Evolutionary conservation across 2,888 invertebrate genomes (phyloP), one percentile per base, ranked within the genome.

Genomic region (Nemapogon koenigi): DNA sequence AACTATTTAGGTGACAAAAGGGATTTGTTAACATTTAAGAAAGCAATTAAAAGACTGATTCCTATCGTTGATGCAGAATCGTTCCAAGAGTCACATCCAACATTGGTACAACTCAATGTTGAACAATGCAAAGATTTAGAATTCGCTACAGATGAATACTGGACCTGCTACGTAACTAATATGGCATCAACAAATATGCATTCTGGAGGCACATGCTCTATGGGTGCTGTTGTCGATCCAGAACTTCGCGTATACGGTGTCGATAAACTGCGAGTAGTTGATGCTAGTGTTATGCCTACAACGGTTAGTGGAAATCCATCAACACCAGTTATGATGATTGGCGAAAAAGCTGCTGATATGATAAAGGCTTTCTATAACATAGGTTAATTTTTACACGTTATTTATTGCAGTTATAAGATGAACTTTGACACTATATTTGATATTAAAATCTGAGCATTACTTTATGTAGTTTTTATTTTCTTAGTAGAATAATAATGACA

Each of bases 321-420:
- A 3, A 11, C 11, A 1, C 11, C 25, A 1, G 22, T 17, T 2
- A 19, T 42, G 0, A 42, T 42, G 42, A 8, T 42, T 2, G 38
- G 38, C 2, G 42, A 42, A 16, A 35, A 30, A 14, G 38, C 17
- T 2, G 37, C 42, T 1, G 42, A 42, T 25, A 11, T 42, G 2
- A 42, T 42, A 1, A 42, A 31, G 30, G 2, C 13, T 6, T n/a
- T n/a, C n/a, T n/a, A n/a, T n/a, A n/a, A n/a, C n/a, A n/a, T n/a
- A n/a, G n/a, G n/a, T n/a, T n/a, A n/a, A n/a, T n/a, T n/a, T n/a
- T n/a, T n/a, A n/a, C n/a, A n/a, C n/a, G n/a, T n/a, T n/a, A n/a
- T n/a, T n/a, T n/a, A n/a, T n/a, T n/a, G n/a, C n/a, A n/a, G n/a
- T n/a, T n/a, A n/a, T n/a, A n/a, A n/a, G n/a, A n/a, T n/a, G n/a